Evolutionary conservation across 2,888 invertebrate species (phyloP), one percentile per base, ranked within the genome.

Genomic region (Trachelus troglodyta): DNA sequence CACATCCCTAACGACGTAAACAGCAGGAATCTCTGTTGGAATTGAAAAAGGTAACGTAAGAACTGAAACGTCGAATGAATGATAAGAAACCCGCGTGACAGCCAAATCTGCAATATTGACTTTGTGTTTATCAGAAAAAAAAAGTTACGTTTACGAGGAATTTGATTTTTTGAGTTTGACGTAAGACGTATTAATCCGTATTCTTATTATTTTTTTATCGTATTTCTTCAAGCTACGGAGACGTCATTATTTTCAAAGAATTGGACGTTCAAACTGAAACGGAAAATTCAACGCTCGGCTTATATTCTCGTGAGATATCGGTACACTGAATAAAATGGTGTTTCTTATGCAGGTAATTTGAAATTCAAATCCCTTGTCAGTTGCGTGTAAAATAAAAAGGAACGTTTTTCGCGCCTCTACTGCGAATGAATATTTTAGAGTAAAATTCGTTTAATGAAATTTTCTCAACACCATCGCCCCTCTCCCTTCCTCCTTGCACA

Each of bases 1-100:
- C 31, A 23, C 56, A 15, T 74, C 15, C 34, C 77, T 77, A 77
- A 77, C 68, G 74, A 77, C 35, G 37, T 15, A 76, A 76, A 76
- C 31, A 74, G 69, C 69, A 30, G 23, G 31, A 69, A 33, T 69
- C 35, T 69, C 69, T 15, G 15, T 12, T 34, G 31, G 9, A 56
- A 23, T 56, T 56, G 23, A 23, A 56, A 9, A 56, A 37, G 37
- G 56, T 6, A 56, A 56, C 56, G 40, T 40, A 1, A 56, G 23
- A 23, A 9, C 23, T 2, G 23, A 2, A 40, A 56, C 9, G 56
- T 56, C 23, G 2, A 9, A 23, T 9, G 56, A 56, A 56, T 23
- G 23, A 6, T 56, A 56, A 56, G 23, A 56, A 9, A 56, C 9
- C 2, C 0, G 56, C 23, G 56, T 23, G 56, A 56, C 23, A 6